These are phyloP conservation scores for Euthynnus affinis DNA, from an alignment of 2,797 vertebrate genomes.

Conservation along the genomic window DNA sequence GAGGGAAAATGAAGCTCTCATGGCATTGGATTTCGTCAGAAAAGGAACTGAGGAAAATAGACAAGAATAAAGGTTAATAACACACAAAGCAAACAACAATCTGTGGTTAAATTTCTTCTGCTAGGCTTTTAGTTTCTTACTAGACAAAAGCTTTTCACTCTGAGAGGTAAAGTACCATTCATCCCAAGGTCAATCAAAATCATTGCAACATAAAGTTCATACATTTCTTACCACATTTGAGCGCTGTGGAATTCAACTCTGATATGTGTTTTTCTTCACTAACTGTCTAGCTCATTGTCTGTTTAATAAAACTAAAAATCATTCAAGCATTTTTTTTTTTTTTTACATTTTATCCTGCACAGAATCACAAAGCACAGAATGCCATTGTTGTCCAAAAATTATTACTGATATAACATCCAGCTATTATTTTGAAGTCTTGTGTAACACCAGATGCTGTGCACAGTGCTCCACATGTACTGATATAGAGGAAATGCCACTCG, in stretches of 20 bases:
- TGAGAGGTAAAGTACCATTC: constrained; percentile 4
- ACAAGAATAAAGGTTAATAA: neutral
- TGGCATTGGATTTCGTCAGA: neutral
- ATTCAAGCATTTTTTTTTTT: neutral
- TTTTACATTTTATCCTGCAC: no score
- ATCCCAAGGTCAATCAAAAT: neutral
- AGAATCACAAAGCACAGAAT: neutral
- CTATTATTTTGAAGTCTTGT: no score
- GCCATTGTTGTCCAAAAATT: no score
- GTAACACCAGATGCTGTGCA: no score
- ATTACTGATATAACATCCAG: no score
- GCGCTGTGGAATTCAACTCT: neutral
- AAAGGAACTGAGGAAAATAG: neutral
- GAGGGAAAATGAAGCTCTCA: neutral
- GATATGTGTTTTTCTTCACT: neutral
- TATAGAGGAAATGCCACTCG: no score
- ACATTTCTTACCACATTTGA: neutral
- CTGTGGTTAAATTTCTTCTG: neutral
- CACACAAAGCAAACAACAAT: neutral
- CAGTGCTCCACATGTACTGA: no score
- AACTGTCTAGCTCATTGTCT: neutral
- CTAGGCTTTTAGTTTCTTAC: constrained; percentile 39
- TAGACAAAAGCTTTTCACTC: constrained; percentile 40
- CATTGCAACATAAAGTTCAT: neutral
- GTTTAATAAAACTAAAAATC: neutral